Evolutionary conservation across 2,888 invertebrate genomes (phyloP), one percentile per base, ranked within the genome.

Genomic region (Azorinus chamasolen): DNA sequence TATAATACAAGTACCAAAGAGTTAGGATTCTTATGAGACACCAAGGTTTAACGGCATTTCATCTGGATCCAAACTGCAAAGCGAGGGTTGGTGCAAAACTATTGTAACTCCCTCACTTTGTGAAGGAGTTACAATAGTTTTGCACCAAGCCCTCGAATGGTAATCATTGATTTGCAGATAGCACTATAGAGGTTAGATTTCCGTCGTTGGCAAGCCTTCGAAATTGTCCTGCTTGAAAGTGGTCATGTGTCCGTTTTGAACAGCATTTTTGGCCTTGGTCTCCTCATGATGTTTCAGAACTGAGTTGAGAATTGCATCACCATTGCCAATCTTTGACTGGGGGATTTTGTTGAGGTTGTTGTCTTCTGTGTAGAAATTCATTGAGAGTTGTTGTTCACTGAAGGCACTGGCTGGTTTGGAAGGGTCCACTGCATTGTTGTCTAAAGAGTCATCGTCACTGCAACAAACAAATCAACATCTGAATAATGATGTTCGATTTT

Each of bases 381-480:
- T 83, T 14, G 85, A 84, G 45, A 86, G 78, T 64, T 89, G 87
- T 48, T 90, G 89, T 74, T 86, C 87, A 66, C 88, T 85, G 46
- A 74, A 86, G 8, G 68, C 65, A 32, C 32, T 32, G 18, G 73
- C 63, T 45, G 76, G 70, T 45, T 81, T 70, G 18, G 75, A 32
- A 18, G 79, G 59, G 14, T 84, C 85, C 12, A 89, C 83, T 20
- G 78, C 85, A 68, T 89, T 88, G 58, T 89, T 81, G 70, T 89
- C 88, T 66, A 90, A 70, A 39, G 87, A 87, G 55, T 87, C 87
- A 77, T 87, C 87, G 58, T 87, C 87, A 83, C 63, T 83, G 85
- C 8, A 50, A 57, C 62, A 59, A 53, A 61, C 5, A 43, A 41
- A 45, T 20, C 32, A 22, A 24, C 8, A 51, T 22, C 22, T 10